Conservation (phyloP, 2,888 invertebrate genomes). For the Tetragnatha montana region DNA sequence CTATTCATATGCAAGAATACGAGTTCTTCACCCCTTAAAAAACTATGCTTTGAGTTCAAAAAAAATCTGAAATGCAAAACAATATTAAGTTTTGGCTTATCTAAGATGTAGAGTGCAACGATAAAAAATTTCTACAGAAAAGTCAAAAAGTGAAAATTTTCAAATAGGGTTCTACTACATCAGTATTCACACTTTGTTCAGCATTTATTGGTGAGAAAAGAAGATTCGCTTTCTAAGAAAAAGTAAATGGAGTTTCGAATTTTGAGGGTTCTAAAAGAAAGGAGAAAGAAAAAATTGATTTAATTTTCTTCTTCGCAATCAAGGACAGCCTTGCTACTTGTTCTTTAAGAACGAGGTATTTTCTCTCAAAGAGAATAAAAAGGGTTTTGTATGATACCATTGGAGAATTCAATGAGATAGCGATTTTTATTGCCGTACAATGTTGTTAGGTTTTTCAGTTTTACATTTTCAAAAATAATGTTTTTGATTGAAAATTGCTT, state of each 20-base stretch:
- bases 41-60: neutral
- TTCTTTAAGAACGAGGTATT: conserved; percentile 5
- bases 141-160: neutral
- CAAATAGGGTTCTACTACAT: conserved; percentile 18
- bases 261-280: neutral
- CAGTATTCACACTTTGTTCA: conserved; percentile 13
- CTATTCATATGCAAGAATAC: neutral
- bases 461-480: conserved; percentile 19
- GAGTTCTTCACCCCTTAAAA: neutral
- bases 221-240: conserved; percentile 13
- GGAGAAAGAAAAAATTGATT: conserved; percentile 34
- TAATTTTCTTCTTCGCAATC: conserved; percentile 57
- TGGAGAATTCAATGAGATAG: conserved; percentile 26
- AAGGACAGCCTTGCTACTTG: conserved; percentile 26
- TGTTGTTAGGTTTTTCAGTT: neutral
- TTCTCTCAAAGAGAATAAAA: neutral
- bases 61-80: neutral
- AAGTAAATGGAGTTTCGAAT: conserved; percentile 37
- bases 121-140: neutral
- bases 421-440: neutral
- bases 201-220: conserved; percentile 9
- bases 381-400: neutral
- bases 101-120: conserved; percentile 17
- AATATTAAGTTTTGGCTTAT: conserved; percentile 7
- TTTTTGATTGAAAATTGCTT: conserved; percentile 17